Base-by-base conservation (phyloP, 1,140 invertebrate genomes). In the Dendroctonus ponderosae region DNA sequence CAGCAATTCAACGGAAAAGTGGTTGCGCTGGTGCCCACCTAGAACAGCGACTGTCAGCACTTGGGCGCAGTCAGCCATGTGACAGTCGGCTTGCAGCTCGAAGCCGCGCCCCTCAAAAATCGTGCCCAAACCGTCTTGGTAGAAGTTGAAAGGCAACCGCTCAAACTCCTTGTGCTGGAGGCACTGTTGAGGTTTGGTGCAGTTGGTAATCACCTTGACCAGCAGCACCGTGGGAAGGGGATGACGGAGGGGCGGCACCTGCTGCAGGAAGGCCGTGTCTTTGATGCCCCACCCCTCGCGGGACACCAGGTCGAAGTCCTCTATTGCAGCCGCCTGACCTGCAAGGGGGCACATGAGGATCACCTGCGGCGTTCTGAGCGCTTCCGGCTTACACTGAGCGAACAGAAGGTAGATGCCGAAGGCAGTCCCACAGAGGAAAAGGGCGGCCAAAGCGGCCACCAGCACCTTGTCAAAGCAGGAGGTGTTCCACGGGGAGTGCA, bases 31-130 rank as follows among this genome's bases (percentile, higher is more conserved):
- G 26, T 26, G 26, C 50, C 12, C 40, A 63, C 61, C 61, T 53
- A 63, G 7, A 7, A 63, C 12, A 11, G 3, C 61, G 46, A 63
- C 54, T 5, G 53, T 57, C n/a, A 58, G 39, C 14, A 58, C 26
- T 7, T 56, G 37, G 5, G 50, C 44, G 14, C 63, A 66, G 38
- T 53, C 37, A 37, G 40, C 44, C 54, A 42, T 26, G 3, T 26
- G 26, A 26, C 65, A 67, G 5, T 59, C 57, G 0, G 65, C 48
- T 39, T 61, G 50, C 43, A 59, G 53, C 7, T 46, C 56, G 41
- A 43, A 56, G 11, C 65, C 65, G 54, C 65, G 43, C 3, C 65
- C 65, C 39, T 67, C 65, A 14, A 54, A 67, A 50, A 67, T 61
- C 11, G 7, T 53, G 0, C 65, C 65, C 42, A n/a, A 7, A 11